A percentile compares a stretch with the other conserved stretches of the same genome.
phyloP scores from a whole-genome alignment of 2,888 invertebrate species.

The Protophormia terraenovae region DNA sequence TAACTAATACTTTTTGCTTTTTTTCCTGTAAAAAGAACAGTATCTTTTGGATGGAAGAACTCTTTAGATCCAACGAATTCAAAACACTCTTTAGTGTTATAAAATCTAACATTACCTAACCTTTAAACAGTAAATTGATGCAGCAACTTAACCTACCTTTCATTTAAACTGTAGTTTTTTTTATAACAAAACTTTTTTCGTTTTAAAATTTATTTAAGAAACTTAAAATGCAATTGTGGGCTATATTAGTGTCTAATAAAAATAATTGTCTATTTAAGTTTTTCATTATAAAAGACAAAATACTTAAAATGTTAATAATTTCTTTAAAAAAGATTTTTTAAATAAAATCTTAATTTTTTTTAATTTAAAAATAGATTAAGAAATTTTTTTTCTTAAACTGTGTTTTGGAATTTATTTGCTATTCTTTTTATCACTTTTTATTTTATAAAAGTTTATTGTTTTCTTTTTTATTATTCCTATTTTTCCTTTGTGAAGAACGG shows the following conservation, averaged over 20 bases:
- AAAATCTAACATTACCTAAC: background rate
- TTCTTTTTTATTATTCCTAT: background rate
- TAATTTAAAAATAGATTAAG: background rate
- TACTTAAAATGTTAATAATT: background rate
- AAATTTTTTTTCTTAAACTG: background rate
- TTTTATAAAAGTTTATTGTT: background rate
- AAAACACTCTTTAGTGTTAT: background rate
- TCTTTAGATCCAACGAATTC: background rate
- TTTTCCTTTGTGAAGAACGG: background rate
- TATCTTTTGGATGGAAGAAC: background rate
- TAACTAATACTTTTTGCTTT: conserved; percentile 22
- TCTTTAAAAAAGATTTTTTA: background rate
- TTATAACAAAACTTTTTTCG: background rate
- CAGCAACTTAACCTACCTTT: background rate
- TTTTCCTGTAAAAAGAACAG: conserved; percentile 13
- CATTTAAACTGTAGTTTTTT: background rate
- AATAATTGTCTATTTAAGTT: conserved; percentile 33
- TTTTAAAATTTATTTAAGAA: conserved; percentile 23
- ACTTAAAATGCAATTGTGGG: conserved; percentile 33
- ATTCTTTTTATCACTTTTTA: background rate
- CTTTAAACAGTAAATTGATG: no score
- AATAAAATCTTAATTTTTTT: background rate
- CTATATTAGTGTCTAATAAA: conserved; percentile 20
- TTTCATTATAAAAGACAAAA: conserved; percentile 5
- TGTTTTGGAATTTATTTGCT: background rate